Evolutionary conservation across 2,113 vertebrate species (phyloP).

Genomic region (Seriola dumerili): DNA sequence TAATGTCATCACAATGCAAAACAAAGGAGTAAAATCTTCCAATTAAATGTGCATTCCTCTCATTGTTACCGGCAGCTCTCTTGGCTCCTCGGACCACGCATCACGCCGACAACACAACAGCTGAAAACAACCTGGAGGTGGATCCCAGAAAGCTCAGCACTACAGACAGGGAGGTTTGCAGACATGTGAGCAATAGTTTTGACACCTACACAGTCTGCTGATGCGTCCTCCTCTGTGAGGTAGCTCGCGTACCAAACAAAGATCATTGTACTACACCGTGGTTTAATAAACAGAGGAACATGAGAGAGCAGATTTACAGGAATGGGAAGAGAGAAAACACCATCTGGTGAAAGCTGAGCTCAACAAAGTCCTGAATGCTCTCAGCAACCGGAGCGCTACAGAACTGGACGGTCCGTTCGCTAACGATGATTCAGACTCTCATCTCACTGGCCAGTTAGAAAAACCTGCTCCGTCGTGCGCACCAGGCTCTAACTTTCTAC

Average conservation of each 20-base stretch:
- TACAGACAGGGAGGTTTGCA: slow-evolving; percentile 61
- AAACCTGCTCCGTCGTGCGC: slow-evolving; percentile 45
- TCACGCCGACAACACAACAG: slow-evolving; percentile 34
- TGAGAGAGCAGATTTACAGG: slow-evolving; percentile 54
- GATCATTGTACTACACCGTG: slow-evolving; percentile 65
- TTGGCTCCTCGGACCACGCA: slow-evolving; percentile 22
- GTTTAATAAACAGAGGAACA: slow-evolving; percentile 68
- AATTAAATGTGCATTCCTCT: slow-evolving; percentile 31
- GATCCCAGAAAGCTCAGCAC: slow-evolving; percentile 62
- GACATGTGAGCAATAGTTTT: slow-evolving; percentile 69
- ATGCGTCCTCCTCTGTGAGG: slow-evolving; percentile 51
- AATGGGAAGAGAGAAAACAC: slow-evolving; percentile 62
- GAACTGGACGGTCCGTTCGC: slow-evolving; percentile 46
- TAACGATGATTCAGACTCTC: slow-evolving; percentile 66
- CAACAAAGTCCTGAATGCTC: slow-evolving; percentile 68
- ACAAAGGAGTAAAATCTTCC: background rate
- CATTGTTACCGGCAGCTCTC: slow-evolving; percentile 24
- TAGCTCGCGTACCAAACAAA: slow-evolving; percentile 48
- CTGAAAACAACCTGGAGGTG: slow-evolving; percentile 62
- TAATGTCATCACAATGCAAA: background rate
- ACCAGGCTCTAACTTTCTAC: slow-evolving; percentile 38
- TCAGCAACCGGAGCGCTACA: slow-evolving; percentile 43
- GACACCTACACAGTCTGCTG: slow-evolving; percentile 75
- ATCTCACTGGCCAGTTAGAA: slow-evolving; percentile 53
- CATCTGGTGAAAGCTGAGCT: slow-evolving; percentile 71